Evolutionary conservation across 2,113 vertebrate genomes (phyloP), one percentile per base, ranked within the genome.

Genomic region (Macrotus californicus): DNA sequence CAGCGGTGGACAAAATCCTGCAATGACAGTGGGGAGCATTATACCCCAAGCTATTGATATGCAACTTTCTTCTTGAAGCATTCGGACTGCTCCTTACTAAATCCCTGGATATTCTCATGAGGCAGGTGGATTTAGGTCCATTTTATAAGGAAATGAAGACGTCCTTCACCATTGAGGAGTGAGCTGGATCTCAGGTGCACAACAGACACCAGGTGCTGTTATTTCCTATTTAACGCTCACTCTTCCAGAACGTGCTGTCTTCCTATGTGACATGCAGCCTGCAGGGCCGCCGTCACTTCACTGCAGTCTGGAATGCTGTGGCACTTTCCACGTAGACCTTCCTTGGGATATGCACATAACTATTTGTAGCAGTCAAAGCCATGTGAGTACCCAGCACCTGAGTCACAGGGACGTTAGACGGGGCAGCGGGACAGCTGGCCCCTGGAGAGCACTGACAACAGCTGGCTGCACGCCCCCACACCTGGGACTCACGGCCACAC

Each of bases 1-100:
- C 99, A 5, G 99, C 99, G 2, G 98, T 98, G 34, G 98, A 98
- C 81, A 99, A 97, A 97, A 99, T 99, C 98, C 99, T 99, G 97
- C 15, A 98, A 98, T 2, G 24, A 81, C 50, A 95, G 75, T 0
- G 26, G n/a, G 8, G 46, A 66, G 66, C 19, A 7, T 76, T 26
- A 83, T 0, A 34, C 41, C 86, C 72, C 1, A 8, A 84, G 56
- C 36, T 29, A 9, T 26, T 4, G 46, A 29, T 1, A 2, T 0
- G 4, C 48, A 52, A 31, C 16, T 59, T 66, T 59, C 56, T 64
- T 36, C 59, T 18, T 14, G 43, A 52, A 46, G 24, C 39, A 34
- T 19, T 64, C 39, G 64, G 2, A 1, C 7, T 43, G 43, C 19
- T 48, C 39, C 77, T 72, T 29, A n/a, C 39, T 34, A 39, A 79